phyloP scores from a whole-genome alignment of 2,113 vertebrate species.

The Sinocyclocheilus anophthalmus region DNA sequence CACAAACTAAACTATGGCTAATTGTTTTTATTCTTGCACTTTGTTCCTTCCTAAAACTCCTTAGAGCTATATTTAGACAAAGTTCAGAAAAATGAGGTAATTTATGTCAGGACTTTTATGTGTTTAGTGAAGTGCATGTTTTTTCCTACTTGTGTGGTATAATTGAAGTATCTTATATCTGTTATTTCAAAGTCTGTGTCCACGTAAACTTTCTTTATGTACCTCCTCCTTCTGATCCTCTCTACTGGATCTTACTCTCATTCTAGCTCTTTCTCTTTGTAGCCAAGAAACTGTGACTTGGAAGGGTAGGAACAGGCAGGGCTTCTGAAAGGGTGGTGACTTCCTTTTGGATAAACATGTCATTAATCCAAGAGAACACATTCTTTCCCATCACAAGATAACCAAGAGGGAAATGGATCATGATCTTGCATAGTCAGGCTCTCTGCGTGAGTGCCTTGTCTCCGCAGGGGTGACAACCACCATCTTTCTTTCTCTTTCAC shows the following conservation, averaged over 20 bases:
- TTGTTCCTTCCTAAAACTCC: no score
- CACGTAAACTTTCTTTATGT: slow-evolving; percentile 35
- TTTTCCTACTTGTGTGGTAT: not conserved
- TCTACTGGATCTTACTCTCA: not conserved
- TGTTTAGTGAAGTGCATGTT: no score
- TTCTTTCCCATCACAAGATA: slow-evolving; percentile 92
- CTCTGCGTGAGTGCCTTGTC: no score
- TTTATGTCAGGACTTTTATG: no score
- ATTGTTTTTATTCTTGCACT: no score
- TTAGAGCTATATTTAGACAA: no score
- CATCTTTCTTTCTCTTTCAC: not conserved
- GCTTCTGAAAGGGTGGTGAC: slow-evolving; percentile 90
- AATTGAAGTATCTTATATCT: not conserved
- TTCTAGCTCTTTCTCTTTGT: slow-evolving; percentile 67
- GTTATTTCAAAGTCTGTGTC: slow-evolving; percentile 24
- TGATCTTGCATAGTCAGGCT: slow-evolving; percentile 65
- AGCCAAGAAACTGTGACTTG: slow-evolving; percentile 73
- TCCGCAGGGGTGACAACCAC: no score
- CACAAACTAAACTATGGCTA: not conserved
- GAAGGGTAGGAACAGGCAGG: slow-evolving; percentile 78
- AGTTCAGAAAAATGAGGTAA: no score
- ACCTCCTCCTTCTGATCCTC: not conserved
- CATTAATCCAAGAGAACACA: slow-evolving; percentile 90
- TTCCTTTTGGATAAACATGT: slow-evolving; percentile 96
- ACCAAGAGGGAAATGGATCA: slow-evolving; percentile 75